phyloP scores from a whole-genome alignment of 2,888 invertebrate genomes.

The Eremobia ochroleuca region DNA sequence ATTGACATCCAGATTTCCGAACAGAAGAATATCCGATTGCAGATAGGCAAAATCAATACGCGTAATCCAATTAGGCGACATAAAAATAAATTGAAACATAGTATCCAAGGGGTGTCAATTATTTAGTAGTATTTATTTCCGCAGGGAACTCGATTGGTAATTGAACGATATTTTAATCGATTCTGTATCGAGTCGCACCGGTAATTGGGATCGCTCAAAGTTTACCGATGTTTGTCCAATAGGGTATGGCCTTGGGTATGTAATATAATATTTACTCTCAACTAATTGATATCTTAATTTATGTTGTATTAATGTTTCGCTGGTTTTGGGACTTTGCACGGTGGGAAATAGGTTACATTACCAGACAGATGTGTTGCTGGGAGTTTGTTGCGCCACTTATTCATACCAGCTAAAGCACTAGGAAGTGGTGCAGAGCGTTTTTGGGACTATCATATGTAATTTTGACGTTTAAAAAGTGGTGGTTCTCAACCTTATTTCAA shows the following conservation, averaged over 20 bases:
- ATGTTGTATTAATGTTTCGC: background rate
- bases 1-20: constrained; percentile 8
- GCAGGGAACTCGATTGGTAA: constrained; percentile 35
- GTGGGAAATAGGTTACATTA: background rate
- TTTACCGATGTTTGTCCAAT: constrained; percentile 51
- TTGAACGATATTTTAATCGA: constrained; percentile 50
- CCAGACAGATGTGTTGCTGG: background rate
- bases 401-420: background rate
- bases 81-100: constrained; percentile 46
- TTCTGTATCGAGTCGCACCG: constrained; percentile 38
- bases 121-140: constrained; percentile 54
- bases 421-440: background rate
- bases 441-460: background rate
- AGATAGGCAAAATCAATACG: constrained; percentile 41
- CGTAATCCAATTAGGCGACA: constrained; percentile 38
- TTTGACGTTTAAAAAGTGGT: background rate
- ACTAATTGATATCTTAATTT: constrained; percentile 43
- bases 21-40: constrained; percentile 11
- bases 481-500: background rate
- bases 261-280: constrained; percentile 43
- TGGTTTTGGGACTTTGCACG: constrained; percentile 1
- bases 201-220: constrained; percentile 65
- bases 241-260: constrained; percentile 36
- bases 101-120: constrained; percentile 36
- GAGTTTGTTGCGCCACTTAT: background rate